phyloP scores from a whole-genome alignment of 2,113 vertebrate genomes.

The Coregonus clupeaformis region DNA sequence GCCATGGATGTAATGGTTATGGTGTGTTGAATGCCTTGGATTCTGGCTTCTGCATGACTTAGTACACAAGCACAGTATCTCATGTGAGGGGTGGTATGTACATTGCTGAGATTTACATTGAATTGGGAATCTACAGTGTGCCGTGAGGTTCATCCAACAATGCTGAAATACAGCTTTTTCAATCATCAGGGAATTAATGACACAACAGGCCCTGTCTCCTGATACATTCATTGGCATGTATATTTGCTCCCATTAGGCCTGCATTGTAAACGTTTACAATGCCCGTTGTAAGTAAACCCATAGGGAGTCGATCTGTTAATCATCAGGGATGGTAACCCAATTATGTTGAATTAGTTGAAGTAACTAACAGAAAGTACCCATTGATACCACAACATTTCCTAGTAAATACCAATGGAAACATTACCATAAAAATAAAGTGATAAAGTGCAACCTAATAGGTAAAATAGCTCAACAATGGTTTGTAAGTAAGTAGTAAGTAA shows the following conservation, averaged over 20 bases:
- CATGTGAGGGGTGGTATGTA: not conserved
- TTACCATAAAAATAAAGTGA: no score
- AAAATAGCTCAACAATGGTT: no score
- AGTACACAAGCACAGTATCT: not conserved
- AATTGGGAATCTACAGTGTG: not conserved
- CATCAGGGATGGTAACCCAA: not conserved
- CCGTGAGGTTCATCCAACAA: not conserved
- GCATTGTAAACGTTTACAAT: conserved; percentile 1
- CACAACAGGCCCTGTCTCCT: not conserved
- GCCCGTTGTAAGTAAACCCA: not conserved
- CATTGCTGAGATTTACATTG: not conserved
- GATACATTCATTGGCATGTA: not conserved
- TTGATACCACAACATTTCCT: no score
- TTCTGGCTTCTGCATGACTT: conserved; percentile 5
- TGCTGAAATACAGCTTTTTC: not conserved
- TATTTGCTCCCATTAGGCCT: not conserved
- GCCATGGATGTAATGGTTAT: not conserved
- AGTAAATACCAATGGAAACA: no score
- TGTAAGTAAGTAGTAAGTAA: no score
- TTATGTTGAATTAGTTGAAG: not conserved
- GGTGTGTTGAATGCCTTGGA: not conserved
- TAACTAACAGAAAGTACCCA: no score
- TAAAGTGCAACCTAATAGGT: no score
- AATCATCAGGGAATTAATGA: not conserved
- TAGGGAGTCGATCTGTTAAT: not conserved